Percentiles rank a stretch among this genome's conserved stretches.
Conservation (phyloP, 2,113 vertebrate species). For the Ochotona curzoniae region DNA sequence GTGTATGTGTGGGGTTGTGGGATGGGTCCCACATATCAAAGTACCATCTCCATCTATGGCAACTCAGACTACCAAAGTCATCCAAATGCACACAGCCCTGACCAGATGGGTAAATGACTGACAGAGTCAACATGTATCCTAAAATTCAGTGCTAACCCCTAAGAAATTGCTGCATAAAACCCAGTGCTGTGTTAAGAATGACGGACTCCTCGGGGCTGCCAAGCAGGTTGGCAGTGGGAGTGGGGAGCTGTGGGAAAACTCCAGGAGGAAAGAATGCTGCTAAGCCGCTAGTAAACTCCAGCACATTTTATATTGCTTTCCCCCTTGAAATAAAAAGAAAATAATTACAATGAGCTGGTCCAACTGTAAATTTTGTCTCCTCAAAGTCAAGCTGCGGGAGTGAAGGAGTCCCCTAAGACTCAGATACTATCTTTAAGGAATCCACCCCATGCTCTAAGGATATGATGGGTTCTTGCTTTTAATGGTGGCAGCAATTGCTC, state of each 20-base stretch:
- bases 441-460: background rate
- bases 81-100: constrained; percentile 9
- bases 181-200: constrained; percentile 64
- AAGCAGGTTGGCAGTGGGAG: background rate
- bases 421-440: constrained; percentile 4
- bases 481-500: background rate
- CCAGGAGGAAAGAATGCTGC: constrained; percentile 73
- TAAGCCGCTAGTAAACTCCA: constrained; percentile 78
- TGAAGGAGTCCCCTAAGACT: constrained; percentile 41
- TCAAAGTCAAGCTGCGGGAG: constrained; percentile 52
- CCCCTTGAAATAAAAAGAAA: constrained; percentile 81
- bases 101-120: constrained; percentile 48
- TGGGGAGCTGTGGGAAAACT: constrained; percentile 31
- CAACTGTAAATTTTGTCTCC: constrained; percentile 66
- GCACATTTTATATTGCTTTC: constrained; percentile 74
- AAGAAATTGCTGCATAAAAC: constrained; percentile 59
- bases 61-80: constrained; percentile 72
- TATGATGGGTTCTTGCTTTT: constrained; percentile 5
- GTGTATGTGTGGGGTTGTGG: background rate
- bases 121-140: constrained; percentile 61
- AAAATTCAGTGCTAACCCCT: constrained; percentile 53
- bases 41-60: constrained; percentile 74
- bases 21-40: constrained; percentile 14
- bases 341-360: constrained; percentile 78
- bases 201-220: background rate